Evolutionary conservation across 2,797 vertebrate genomes (phyloP).

Genomic region (Mormyrops boulengeri): DNA sequence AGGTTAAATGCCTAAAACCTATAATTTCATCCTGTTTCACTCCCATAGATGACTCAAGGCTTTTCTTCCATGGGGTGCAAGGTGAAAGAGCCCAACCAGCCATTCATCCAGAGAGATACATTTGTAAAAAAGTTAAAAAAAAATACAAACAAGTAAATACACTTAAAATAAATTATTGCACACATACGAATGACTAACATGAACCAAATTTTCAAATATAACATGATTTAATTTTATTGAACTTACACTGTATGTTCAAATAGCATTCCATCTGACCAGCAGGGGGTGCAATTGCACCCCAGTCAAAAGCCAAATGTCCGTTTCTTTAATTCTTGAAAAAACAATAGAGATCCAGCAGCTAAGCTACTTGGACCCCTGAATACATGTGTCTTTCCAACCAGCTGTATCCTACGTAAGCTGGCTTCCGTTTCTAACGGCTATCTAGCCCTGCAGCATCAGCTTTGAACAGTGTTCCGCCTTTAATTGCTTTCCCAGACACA

Average conservation of each 20-base stretch:
- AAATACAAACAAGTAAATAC: background rate
- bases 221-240: background rate
- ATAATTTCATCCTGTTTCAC: background rate
- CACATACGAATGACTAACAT: background rate
- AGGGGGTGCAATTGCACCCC: background rate
- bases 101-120: background rate
- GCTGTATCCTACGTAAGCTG: background rate
- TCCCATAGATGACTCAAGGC: background rate
- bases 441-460: background rate
- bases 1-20: background rate
- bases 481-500: background rate
- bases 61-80: background rate
- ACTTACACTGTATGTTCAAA: background rate
- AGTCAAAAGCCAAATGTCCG: background rate
- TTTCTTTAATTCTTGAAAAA: background rate
- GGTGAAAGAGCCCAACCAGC: background rate
- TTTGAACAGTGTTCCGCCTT: background rate
- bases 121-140: background rate
- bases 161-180: background rate
- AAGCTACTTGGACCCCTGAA: background rate
- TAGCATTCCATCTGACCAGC: background rate
- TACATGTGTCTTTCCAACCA: background rate
- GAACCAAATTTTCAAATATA: background rate
- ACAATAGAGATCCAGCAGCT: background rate
- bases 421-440: background rate